Evolutionary conservation across 2,797 vertebrate genomes (phyloP), one percentile per base, ranked within the genome.

Genomic region (Acanthurus tractus): DNA sequence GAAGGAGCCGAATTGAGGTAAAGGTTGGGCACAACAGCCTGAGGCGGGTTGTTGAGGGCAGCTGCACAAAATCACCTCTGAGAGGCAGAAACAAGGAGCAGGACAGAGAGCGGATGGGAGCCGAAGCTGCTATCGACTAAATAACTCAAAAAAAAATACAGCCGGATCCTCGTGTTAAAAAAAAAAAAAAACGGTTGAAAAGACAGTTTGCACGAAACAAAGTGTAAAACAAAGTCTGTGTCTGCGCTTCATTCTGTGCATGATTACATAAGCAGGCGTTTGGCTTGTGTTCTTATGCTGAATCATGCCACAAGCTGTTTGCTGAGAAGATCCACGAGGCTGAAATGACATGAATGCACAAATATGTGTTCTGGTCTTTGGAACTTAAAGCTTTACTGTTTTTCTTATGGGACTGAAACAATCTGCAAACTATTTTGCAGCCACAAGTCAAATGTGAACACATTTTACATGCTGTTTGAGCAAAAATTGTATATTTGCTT

Each of bases 11-110:
- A 61, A 72, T 8, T 11, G 58, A 86, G 80, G 78, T 79, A 85
- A 74, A 89, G 79, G 73, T 83, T 86, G 81, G 78, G 70, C 76
- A 82, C 73, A 84, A 84, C 78, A 85, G 87, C 89, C 87, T 18
- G 34, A 79, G 88, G 86, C 74, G 8, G 18, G 55, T 62, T 71
- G 70, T 61, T 2, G 55, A 86, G 79, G 82, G 82, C 79, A 73
- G 64, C 67, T 69, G 74, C 67, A 57, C 71, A 65, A 40, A 73
- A 69, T 81, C 75, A 70, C 71, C 56, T 71, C 65, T 42, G 76
- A 75, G 66, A 73, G 48, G 45, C 17, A 69, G 56, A 40, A 44
- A 52, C 18, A 17, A 48, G 38, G 15, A 71, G 65, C 49, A 40
- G 61, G 38, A 62, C 22, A 23, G 36, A 9, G 57, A 38, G 45